A percentile compares a stretch with the other conserved stretches of the same genome.
Conservation (phyloP, 1,140 invertebrate genomes). For the Aradophagus sp. region DNA sequence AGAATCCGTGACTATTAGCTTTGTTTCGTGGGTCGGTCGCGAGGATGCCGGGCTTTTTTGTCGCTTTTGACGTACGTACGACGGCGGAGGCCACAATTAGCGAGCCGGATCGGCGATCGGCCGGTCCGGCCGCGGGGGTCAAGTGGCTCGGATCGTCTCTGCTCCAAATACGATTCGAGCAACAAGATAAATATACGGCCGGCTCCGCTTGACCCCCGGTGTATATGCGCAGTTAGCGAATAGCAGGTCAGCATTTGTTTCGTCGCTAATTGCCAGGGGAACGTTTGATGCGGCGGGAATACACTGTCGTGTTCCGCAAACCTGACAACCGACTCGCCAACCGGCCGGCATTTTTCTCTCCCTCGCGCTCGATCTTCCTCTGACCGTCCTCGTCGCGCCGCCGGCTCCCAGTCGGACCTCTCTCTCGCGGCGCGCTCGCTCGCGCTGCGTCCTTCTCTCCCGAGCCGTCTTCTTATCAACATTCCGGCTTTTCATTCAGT, state of each 20-base stretch:
- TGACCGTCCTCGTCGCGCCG: no score
- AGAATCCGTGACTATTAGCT: no score
- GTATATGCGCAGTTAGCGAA: slow-evolving; percentile 47
- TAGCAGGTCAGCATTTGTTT: slow-evolving; percentile 58
- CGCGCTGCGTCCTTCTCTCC: not conserved
- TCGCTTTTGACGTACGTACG: no score
- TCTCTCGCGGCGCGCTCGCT: not conserved
- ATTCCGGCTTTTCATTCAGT: slow-evolving; percentile 34
- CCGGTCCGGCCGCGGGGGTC: no score
- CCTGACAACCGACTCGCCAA: slow-evolving; percentile 33
- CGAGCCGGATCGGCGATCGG: no score
- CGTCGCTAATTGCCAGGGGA: slow-evolving; percentile 58
- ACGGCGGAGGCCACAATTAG: no score
- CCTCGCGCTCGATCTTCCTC: slow-evolving; percentile 6
- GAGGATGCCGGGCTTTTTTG: no score
- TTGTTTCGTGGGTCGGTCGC: no score
- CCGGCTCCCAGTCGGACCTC: no score
- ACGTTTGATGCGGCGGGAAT: slow-evolving; percentile 59
- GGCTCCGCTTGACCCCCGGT: slow-evolving; percentile 42
- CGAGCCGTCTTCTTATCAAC: slow-evolving; percentile 13
- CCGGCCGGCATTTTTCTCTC: slow-evolving; percentile 6
- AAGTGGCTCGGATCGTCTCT: no score
- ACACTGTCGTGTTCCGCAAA: slow-evolving; percentile 50
- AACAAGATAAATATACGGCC: slow-evolving; percentile 40
- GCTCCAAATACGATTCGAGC: slow-evolving; percentile 33